Evolutionary conservation across 2,797 vertebrate genomes (phyloP).

Genomic region (Decapterus maruadsi): DNA sequence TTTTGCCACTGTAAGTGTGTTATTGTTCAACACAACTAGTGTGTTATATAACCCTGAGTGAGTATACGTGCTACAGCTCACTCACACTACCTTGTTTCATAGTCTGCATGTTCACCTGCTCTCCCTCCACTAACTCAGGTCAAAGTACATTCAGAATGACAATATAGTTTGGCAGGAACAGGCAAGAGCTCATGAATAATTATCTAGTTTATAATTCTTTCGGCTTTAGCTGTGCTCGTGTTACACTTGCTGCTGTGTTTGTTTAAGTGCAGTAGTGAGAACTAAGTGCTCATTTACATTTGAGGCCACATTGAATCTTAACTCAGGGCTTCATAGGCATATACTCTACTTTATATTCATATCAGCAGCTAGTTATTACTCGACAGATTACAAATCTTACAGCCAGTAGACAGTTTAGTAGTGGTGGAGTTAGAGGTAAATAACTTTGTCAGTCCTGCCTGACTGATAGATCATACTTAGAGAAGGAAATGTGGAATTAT

Average conservation of each 20-base stretch:
- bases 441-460: not conserved
- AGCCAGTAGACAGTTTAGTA: too few relatives aligned
- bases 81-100: not conserved
- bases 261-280: too few relatives aligned
- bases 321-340: too few relatives aligned
- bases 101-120: slow-evolving; percentile 6
- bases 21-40: slow-evolving; percentile 11
- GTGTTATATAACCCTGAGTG: slow-evolving; percentile 14
- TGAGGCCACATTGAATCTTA: not conserved
- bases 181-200: not conserved
- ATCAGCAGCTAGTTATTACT: too few relatives aligned
- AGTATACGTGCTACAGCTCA: not conserved
- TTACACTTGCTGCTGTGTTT: too few relatives aligned
- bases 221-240: not conserved
- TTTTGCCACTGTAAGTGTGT: slow-evolving; percentile 2
- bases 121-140: not conserved
- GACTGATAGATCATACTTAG: not conserved
- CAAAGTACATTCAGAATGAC: slow-evolving; percentile 37
- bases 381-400: too few relatives aligned
- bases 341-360: too few relatives aligned
- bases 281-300: not conserved
- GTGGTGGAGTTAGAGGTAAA: not conserved
- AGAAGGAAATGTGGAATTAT: not conserved
- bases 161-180: not conserved
- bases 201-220: not conserved